Evolutionary conservation across 2,888 invertebrate genomes (phyloP).

Genomic region (Harmothoe impar): DNA sequence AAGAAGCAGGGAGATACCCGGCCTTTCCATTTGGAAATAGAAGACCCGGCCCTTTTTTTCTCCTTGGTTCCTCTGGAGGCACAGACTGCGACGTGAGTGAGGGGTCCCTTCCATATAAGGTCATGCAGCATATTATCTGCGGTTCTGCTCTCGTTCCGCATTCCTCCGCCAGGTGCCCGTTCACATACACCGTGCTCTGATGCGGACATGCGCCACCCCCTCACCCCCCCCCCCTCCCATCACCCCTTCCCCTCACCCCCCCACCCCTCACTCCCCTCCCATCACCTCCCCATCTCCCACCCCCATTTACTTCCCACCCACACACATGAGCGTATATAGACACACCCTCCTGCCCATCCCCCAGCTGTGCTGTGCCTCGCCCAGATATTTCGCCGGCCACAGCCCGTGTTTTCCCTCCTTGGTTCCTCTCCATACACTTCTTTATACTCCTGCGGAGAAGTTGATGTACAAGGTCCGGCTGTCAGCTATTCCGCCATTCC

Average conservation of each 20-base stretch:
- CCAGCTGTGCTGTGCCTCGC: not conserved
- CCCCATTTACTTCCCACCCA: not conserved
- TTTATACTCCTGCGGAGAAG: too few relatives aligned
- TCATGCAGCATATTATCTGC: conserved; percentile 20
- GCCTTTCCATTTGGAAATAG: too few relatives aligned
- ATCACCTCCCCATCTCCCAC: not conserved
- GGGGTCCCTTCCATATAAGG: not conserved
- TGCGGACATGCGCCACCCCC: not conserved
- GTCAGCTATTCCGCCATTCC: too few relatives aligned
- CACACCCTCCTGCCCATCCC: not conserved
- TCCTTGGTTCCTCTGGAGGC: not conserved
- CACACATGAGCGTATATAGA: not conserved
- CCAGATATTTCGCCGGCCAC: not conserved
- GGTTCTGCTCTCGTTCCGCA: not conserved
- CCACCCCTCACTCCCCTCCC: not conserved
- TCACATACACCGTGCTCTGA: conserved; percentile 17
- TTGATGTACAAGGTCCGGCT: too few relatives aligned
- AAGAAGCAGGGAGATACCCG: too few relatives aligned
- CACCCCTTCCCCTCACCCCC: not conserved
- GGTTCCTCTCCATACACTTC: too few relatives aligned
- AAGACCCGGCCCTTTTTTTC: not conserved
- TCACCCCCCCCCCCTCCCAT: not conserved
- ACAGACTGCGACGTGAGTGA: conserved; percentile 6
- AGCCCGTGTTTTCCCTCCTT: not conserved
- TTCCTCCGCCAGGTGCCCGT: not conserved